These are phyloP conservation scores for Drosophila acutilabella DNA, from an alignment of 2,888 invertebrate species.

Conservation along the genomic window DNA sequence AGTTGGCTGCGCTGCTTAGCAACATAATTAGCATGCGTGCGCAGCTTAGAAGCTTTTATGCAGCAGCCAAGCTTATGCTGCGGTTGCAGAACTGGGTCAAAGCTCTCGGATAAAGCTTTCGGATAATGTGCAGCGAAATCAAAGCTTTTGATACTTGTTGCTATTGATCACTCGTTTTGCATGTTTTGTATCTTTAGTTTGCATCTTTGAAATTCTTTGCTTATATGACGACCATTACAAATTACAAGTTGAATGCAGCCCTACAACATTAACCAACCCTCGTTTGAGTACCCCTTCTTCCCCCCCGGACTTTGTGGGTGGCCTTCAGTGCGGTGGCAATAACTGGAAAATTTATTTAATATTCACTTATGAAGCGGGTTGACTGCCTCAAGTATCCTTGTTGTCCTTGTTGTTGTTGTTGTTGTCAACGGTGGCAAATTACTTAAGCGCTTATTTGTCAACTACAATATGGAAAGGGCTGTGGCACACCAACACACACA, in stretches of 20 bases:
- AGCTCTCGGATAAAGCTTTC: too few relatives aligned
- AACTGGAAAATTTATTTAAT: conserved; percentile 79
- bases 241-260: conserved; percentile 72
- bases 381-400: conserved; percentile 32
- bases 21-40: too few relatives aligned
- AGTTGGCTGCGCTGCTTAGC: too few relatives aligned
- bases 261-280: conserved; percentile 7
- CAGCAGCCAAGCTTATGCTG: too few relatives aligned
- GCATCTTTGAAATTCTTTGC: too few relatives aligned
- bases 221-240: too few relatives aligned
- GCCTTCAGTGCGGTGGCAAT: conserved; percentile 62
- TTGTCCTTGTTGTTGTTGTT: conserved; percentile 20
- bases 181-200: too few relatives aligned
- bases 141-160: too few relatives aligned
- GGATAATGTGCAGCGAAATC: too few relatives aligned
- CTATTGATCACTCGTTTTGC: too few relatives aligned
- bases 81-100: too few relatives aligned
- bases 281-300: not conserved
- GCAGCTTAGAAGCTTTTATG: too few relatives aligned
- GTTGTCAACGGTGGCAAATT: conserved; percentile 68
- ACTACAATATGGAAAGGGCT: conserved; percentile 58
- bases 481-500: conserved; percentile 26
- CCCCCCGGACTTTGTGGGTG: conserved; percentile 25
- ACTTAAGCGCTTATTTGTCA: conserved; percentile 79
- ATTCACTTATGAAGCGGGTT: conserved; percentile 72